A percentile compares a stretch with the other conserved stretches of the same genome.
phyloP scores from a whole-genome alignment of 2,888 invertebrate species.

The Drosophila mercatorum region DNA sequence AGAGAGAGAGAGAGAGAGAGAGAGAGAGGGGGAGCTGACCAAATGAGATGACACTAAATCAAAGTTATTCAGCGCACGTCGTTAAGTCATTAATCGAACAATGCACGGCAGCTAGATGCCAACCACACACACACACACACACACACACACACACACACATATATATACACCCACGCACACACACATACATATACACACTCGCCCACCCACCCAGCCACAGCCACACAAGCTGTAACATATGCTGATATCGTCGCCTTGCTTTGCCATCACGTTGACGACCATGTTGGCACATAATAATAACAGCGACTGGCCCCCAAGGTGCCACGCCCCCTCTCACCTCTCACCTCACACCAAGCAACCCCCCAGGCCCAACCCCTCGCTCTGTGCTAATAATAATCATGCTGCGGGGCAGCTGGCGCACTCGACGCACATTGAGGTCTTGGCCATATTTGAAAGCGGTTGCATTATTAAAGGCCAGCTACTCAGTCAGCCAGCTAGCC shows the following conservation, averaged over 20 bases:
- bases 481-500: background rate
- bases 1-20: background rate
- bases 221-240: conserved; percentile 63
- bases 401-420: conserved; percentile 34
- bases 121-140: conserved; percentile 28
- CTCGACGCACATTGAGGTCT: conserved; percentile 21
- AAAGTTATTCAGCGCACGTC: conserved; percentile 79
- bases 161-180: conserved; percentile 16
- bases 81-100: conserved; percentile 80
- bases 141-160: conserved; percentile 20
- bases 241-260: conserved; percentile 67
- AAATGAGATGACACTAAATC: conserved; percentile 76
- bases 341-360: background rate
- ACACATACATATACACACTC: background rate
- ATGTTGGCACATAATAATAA: conserved; percentile 76
- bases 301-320: conserved; percentile 33
- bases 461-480: conserved; percentile 23
- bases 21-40: conserved; percentile 38
- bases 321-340: background rate
- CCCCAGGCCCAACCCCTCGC: background rate
- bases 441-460: conserved; percentile 8
- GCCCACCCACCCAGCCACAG: conserved; percentile 10
- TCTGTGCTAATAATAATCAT: conserved; percentile 41
- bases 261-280: conserved; percentile 72
- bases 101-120: conserved; percentile 67